These are phyloP conservation scores for Shinisaurus crocodilurus DNA, from an alignment of 2,113 vertebrate species.

Conservation along the genomic window DNA sequence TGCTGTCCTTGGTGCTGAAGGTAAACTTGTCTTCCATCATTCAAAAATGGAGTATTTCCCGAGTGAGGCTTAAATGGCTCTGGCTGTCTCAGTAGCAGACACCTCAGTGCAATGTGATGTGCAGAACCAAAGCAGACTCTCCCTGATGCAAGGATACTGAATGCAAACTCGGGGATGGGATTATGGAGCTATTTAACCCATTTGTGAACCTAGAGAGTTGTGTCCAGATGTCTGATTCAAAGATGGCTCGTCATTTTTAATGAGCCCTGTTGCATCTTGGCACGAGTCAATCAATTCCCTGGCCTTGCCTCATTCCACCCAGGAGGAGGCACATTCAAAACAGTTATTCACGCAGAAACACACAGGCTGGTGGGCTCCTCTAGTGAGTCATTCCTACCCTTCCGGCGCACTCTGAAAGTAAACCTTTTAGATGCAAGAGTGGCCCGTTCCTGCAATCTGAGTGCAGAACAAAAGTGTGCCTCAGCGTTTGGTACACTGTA, in stretches of 20 bases:
- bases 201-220: neutral
- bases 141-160: neutral
- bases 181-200: neutral
- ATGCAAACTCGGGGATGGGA: neutral
- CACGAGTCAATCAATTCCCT: neutral
- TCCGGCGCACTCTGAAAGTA: neutral
- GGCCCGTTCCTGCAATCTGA: neutral
- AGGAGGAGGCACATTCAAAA: neutral
- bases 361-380: neutral
- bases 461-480: neutral
- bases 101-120: neutral
- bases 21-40: neutral
- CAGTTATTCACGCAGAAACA: neutral
- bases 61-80: neutral
- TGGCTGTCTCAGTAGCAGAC: neutral
- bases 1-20: constrained; percentile 31
- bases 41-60: neutral
- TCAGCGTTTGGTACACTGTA: no score
- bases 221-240: neutral
- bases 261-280: neutral
- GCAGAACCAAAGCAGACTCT: neutral
- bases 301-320: neutral
- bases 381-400: neutral
- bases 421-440: neutral
- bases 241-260: neutral